Evolutionary conservation across 2,888 invertebrate genomes (phyloP).

Genomic region (Callyntrura sp.): DNA sequence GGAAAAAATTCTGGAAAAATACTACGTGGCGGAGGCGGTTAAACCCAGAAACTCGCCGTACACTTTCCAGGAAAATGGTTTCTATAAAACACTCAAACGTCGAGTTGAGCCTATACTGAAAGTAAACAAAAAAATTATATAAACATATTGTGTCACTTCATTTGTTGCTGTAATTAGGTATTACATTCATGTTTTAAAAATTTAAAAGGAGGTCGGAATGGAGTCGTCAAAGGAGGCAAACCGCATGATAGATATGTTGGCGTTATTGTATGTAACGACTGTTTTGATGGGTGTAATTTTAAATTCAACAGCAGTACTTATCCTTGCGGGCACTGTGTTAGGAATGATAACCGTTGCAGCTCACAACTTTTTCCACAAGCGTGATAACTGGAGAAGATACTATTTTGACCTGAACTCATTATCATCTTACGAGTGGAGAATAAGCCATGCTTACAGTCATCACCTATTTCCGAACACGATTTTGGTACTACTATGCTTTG

Average conservation of each 20-base stretch:
- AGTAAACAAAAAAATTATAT: conserved; percentile 66
- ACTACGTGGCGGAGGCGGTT: conserved; percentile 88
- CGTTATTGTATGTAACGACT: conserved; percentile 69
- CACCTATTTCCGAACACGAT: conserved; percentile 92
- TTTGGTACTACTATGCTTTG: conserved; percentile 86
- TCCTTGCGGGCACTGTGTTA: conserved; percentile 88
- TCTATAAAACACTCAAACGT: conserved; percentile 90
- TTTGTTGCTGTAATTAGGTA: no score
- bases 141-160: no score
- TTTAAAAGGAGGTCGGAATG: conserved; percentile 79
- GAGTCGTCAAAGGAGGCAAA: conserved; percentile 77
- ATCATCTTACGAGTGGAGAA: conserved; percentile 90
- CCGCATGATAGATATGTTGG: conserved; percentile 80
- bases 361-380: conserved; percentile 92
- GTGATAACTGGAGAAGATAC: conserved; percentile 92
- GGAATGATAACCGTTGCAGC: conserved; percentile 88
- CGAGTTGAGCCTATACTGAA: conserved; percentile 78
- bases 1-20: conserved; percentile 88
- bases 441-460: conserved; percentile 92
- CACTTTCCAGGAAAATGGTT: conserved; percentile 91
- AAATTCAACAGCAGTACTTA: conserved; percentile 85
- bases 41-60: conserved; percentile 90
- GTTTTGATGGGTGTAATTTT: conserved; percentile 84
- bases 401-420: conserved; percentile 90
- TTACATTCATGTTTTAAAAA: no score